Conservation (phyloP, 2,797 vertebrate species). For the Megalops cyprinoides region DNA sequence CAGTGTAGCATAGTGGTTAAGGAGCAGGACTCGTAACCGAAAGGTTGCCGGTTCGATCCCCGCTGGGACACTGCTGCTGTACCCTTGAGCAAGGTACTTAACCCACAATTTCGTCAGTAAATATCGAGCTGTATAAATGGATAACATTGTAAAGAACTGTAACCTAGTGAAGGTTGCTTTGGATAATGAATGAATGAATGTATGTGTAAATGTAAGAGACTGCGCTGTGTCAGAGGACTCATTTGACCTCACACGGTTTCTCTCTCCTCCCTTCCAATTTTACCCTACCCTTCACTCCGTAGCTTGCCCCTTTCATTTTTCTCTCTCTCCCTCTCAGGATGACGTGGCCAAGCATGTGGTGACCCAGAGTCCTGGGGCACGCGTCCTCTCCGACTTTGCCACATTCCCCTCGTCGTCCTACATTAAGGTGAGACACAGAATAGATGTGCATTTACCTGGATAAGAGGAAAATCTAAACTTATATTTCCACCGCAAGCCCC, state of each 20-base stretch:
- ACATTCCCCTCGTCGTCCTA: constrained; percentile 84
- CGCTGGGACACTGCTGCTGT: too few species aligned
- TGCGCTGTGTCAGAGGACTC: too few species aligned
- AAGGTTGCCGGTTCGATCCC: too few species aligned
- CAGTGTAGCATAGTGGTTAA: too few species aligned
- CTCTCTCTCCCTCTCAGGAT: constrained; percentile 65
- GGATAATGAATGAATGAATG: too few species aligned
- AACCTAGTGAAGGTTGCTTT: too few species aligned
- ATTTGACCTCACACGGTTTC: neutral
- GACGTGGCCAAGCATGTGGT: constrained; percentile 85
- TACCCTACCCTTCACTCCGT: neutral
- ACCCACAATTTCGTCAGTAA: too few species aligned
- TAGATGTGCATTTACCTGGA: neutral
- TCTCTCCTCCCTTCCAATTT: neutral
- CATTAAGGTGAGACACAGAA: constrained; percentile 75
- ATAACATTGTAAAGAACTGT: too few species aligned
- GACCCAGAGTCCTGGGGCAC: constrained; percentile 77
- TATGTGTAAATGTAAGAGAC: too few species aligned
- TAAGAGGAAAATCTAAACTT: neutral
- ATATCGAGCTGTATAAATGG: too few species aligned
- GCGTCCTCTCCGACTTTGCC: constrained; percentile 80
- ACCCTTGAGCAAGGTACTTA: too few species aligned
- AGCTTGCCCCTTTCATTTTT: neutral
- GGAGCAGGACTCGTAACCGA: too few species aligned
- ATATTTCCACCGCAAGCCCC: neutral